Base-by-base conservation (phyloP, 1,140 invertebrate species). In the Euglossa dilemma region DNA sequence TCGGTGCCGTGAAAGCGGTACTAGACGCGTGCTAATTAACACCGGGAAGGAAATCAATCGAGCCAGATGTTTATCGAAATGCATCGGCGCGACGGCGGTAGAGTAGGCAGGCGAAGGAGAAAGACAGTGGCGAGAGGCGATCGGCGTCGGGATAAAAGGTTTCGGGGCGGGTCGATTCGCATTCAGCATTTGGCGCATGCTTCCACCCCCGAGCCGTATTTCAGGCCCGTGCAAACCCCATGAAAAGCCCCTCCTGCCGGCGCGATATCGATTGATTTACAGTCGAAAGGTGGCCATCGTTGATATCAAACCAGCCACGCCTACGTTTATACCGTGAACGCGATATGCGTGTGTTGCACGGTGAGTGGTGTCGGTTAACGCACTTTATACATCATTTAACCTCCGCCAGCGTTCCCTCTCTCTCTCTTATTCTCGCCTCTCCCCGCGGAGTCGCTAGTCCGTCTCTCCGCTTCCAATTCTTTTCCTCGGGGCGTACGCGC, bases 211-310 rank as follows among this genome's bases (percentile, higher is more conserved):
- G 85, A 73, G 56, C 71, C 83, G 72, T 82, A 82, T 83, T 87
- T 87, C 83, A 77, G 73, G 85, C 90, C 84, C 82, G 88, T 76
- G 84, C 88, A 73, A 88, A 90, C 87, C 88, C 88, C 67, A 85
- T 90, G 86, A 84, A 89, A 91, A 90, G 91, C 89, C 90, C 90
- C 84, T 90, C 89, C 86, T 79, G 85, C 82, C 23, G 86, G 80
- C 89, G 89, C 80, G 93, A 93, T 94, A 94, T 94, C 93, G 93
- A 94, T 94, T 94, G 93, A 94, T 94, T 94, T 93, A 94, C 91
- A 91, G 93, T 92, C 89, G 90, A 93, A 94, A 94, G 93, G 93
- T 94, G 93, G 93, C 93, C 93, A 94, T 94, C 90, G 91, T 91
- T 93, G 93, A 94, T 94, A 94, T 92, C 91, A 86, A 91, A 86